phyloP scores from a whole-genome alignment of 2,888 invertebrate species.

The Drosophila koepferae region DNA sequence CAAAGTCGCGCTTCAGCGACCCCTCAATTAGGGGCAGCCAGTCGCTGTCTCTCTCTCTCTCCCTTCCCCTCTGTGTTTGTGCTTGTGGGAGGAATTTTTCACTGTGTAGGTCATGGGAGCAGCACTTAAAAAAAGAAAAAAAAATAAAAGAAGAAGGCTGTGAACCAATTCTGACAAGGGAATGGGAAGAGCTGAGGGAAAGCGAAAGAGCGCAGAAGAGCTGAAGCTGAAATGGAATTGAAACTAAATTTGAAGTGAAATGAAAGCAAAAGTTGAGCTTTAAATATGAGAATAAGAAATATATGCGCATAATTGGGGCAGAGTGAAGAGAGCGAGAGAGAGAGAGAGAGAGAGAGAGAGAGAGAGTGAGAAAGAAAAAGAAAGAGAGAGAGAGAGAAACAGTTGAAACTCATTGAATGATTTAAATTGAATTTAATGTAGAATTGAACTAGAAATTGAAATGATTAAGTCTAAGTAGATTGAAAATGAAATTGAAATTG shows the following conservation, averaged over 20 bases:
- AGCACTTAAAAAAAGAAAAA: slow-evolving; percentile 11
- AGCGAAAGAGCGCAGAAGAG: not conserved
- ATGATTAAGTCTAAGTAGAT: not conserved
- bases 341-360: not conserved
- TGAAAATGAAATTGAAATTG: not conserved
- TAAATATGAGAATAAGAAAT: not conserved
- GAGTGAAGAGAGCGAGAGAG: not conserved
- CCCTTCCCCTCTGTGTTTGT: not conserved
- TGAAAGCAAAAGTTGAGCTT: not conserved
- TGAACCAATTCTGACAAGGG: slow-evolving; percentile 53
- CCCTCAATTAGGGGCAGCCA: not conserved
- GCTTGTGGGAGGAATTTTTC: not conserved
- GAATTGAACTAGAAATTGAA: not conserved
- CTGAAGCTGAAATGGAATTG: not conserved
- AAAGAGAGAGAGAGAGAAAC: not conserved
- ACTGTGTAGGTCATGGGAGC: slow-evolving; percentile 54
- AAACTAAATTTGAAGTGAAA: slow-evolving; percentile 8
- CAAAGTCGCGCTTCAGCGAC: slow-evolving; percentile 72
- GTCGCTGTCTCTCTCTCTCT: not conserved
- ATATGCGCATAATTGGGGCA: not conserved
- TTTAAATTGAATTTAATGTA: not conserved
- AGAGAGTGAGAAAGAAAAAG: not conserved
- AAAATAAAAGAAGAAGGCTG: slow-evolving; percentile 23
- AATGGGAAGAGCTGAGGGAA: not conserved
- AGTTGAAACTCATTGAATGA: not conserved